phyloP scores from a whole-genome alignment of 2,797 vertebrate species.

The Pangasius djambal region DNA sequence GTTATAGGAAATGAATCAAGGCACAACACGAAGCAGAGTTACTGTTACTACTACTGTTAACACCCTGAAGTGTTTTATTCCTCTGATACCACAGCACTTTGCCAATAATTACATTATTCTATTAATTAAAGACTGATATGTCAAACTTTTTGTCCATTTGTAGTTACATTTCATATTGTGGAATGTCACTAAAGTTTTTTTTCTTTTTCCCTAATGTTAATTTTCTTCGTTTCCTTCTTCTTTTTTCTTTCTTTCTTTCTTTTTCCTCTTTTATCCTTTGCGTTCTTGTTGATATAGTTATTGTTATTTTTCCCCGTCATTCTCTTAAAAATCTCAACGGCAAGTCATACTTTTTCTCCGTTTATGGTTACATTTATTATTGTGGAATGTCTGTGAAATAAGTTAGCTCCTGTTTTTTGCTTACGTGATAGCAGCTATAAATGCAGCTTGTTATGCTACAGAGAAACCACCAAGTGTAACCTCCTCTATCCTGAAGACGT shows the following conservation, averaged over 20 bases:
- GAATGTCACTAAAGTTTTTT: background rate
- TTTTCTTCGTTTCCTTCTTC: slow-evolving; percentile 1
- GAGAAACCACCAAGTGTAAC: background rate
- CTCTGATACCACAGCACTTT: background rate
- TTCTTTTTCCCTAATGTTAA: background rate
- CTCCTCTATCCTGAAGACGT: background rate
- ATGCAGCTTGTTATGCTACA: background rate
- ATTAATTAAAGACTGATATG: background rate
- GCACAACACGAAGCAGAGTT: background rate
- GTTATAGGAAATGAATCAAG: background rate
- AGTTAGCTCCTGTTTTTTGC: background rate
- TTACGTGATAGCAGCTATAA: background rate
- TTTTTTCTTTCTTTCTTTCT: slow-evolving; percentile 2
- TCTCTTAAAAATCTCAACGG: background rate
- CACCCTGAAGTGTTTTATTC: background rate
- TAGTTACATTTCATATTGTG: background rate
- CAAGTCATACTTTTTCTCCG: background rate
- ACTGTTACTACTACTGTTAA: background rate
- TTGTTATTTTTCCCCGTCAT: background rate
- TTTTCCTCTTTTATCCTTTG: background rate
- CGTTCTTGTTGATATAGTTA: background rate
- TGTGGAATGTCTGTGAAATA: background rate
- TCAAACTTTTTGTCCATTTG: background rate
- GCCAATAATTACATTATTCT: background rate
- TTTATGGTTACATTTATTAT: background rate